Conservation (phyloP, 30 jellyfish, hydroid and myxozoan genomes). For the Aurelia sp. region DNA sequence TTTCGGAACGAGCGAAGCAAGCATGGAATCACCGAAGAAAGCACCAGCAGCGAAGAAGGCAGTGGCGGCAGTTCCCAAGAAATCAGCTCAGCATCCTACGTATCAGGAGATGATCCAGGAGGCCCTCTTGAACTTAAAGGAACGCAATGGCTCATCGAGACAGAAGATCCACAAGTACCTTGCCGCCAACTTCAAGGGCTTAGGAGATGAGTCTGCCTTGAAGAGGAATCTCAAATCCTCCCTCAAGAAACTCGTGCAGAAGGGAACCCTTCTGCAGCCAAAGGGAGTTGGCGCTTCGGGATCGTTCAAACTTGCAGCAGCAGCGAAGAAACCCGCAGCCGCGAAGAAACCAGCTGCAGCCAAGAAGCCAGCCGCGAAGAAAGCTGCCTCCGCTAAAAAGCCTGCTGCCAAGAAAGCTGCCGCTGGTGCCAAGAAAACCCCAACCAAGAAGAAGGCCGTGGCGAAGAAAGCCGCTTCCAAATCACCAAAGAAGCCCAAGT, state of each 20-base stretch:
- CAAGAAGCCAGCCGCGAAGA: constrained; percentile 29
- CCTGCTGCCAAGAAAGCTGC: constrained; percentile 43
- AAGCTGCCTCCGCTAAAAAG: constrained; percentile 10
- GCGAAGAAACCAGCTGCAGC: constrained; percentile 22
- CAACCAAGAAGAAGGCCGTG: no score
- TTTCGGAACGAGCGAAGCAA: no score
- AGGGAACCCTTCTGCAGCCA: constrained; percentile 31
- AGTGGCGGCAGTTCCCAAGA: constrained; percentile 11
- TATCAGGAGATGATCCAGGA: constrained; percentile 57
- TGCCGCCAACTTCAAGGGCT: constrained; percentile 62
- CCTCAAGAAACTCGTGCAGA: constrained; percentile 19
- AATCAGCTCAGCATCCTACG: constrained; percentile 60
- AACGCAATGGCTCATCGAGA: constrained; percentile 60
- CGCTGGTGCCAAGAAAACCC: no score
- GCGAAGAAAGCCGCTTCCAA: no score
- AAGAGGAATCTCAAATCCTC: constrained; percentile 30
- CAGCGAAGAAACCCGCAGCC: not conserved
- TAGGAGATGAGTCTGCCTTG: constrained; percentile 39
- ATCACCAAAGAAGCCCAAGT: no score
- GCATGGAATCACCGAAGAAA: no score
- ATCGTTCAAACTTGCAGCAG: constrained; percentile 33
- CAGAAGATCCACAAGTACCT: constrained; percentile 58
- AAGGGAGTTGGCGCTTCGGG: constrained; percentile 73
- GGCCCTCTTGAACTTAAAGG: constrained; percentile 42
- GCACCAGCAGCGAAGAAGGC: not conserved